Evolutionary conservation across 2,113 vertebrate species (phyloP).

Genomic region (Phaethon lepturus): DNA sequence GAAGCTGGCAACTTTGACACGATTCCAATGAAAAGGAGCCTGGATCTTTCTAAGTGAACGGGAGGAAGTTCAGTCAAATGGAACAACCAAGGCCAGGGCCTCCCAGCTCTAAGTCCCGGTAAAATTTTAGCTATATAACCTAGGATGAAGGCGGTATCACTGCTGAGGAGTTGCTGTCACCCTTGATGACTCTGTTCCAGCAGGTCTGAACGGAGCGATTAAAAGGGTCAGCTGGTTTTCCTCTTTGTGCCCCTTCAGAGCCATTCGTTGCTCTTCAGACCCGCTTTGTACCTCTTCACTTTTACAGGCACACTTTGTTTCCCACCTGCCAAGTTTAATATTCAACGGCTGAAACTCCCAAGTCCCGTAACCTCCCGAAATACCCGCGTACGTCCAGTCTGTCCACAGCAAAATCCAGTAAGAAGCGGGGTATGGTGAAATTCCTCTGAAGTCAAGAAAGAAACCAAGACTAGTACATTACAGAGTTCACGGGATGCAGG

Average conservation of each 20-base stretch:
- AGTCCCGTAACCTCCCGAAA: not conserved
- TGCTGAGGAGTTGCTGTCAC: not conserved
- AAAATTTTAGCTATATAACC: not conserved
- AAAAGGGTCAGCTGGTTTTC: not conserved
- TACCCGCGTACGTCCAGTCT: rapidly evolving
- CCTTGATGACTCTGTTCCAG: not conserved
- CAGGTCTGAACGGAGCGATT: not conserved
- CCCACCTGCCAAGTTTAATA: not conserved
- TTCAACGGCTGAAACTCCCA: not conserved
- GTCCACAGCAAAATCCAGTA: not conserved
- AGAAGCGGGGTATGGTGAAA: not conserved
- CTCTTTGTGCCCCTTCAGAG: not conserved
- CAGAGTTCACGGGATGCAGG: not conserved
- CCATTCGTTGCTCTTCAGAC: not conserved
- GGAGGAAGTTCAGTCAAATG: not conserved
- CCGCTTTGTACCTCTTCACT: not conserved
- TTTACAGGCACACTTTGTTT: rapidly evolving
- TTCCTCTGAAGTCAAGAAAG: not conserved
- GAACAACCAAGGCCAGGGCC: not conserved
- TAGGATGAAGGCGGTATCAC: not conserved
- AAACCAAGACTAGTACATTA: not conserved
- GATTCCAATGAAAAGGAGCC: not conserved
- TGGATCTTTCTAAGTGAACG: not conserved
- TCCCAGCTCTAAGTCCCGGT: not conserved
- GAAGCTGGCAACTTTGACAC: not conserved